These are phyloP conservation scores for Mylabris phalerata DNA, from an alignment of 1,140 invertebrate genomes.

Conservation along the genomic window DNA sequence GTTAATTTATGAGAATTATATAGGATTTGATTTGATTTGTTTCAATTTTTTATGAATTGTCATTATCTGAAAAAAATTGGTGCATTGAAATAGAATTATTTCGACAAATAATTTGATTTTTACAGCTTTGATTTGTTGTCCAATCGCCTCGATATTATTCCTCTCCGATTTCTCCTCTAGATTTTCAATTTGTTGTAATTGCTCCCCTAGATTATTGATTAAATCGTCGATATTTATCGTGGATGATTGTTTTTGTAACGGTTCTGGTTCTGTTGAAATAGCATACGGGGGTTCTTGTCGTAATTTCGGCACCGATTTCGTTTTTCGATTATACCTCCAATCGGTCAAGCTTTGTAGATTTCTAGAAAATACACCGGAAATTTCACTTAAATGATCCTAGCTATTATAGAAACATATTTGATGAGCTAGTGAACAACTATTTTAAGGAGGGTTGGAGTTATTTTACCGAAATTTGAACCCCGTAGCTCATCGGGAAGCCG, in stretches of 20 bases:
- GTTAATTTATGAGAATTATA: too few species aligned
- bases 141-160: conserved; percentile 4
- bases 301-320: too few species aligned
- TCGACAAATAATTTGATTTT: neutral
- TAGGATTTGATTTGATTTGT: conserved; percentile 14
- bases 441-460: too few species aligned
- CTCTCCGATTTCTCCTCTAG: neutral
- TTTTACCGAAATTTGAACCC: too few species aligned
- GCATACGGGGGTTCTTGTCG: too few species aligned
- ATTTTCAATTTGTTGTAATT: neutral
- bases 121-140: neutral
- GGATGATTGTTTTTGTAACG: neutral
- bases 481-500: too few species aligned
- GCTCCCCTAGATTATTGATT: neutral
- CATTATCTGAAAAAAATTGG: conserved; percentile 30
- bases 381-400: too few species aligned
- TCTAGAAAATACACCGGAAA: too few species aligned
- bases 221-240: neutral
- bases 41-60: conserved; percentile 33
- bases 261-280: neutral
- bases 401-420: too few species aligned
- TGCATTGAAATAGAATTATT: neutral
- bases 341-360: too few species aligned
- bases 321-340: too few species aligned
- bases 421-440: too few species aligned